These are phyloP conservation scores for Chrysolina oricalcia DNA, from an alignment of 2,888 invertebrate genomes.

Conservation along the genomic window DNA sequence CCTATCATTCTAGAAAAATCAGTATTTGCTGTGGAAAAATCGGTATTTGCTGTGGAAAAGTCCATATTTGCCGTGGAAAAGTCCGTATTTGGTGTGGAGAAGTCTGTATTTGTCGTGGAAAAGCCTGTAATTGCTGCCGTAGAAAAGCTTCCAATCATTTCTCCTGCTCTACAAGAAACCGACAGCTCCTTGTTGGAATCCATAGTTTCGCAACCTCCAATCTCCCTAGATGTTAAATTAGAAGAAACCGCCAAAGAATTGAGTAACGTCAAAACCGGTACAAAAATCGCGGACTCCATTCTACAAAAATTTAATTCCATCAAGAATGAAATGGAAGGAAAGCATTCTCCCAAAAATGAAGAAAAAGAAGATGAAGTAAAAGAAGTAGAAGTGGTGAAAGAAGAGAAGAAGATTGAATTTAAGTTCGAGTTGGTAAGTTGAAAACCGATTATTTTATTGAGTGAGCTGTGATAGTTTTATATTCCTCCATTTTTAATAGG, in stretches of 20 bases:
- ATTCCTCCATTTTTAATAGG: constrained; percentile 1
- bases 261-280: constrained; percentile 67
- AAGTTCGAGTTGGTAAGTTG: constrained; percentile 35
- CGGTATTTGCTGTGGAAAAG: constrained; percentile 41
- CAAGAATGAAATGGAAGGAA: constrained; percentile 62
- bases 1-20: constrained; percentile 38
- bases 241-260: constrained; percentile 68
- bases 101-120: background rate
- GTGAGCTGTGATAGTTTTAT: background rate
- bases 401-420: constrained; percentile 36
- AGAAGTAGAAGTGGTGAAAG: constrained; percentile 11
- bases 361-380: constrained; percentile 37
- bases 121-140: background rate
- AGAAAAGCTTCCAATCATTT: constrained; percentile 52
- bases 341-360: constrained; percentile 58
- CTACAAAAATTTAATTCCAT: constrained; percentile 69
- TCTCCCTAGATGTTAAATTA: constrained; percentile 59
- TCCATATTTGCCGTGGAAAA: constrained; percentile 39
- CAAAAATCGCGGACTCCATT: constrained; percentile 70
- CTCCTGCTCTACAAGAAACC: constrained; percentile 69
- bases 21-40: constrained; percentile 39
- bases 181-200: constrained; percentile 68
- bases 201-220: constrained; percentile 63
- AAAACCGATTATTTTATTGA: background rate
- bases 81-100: constrained; percentile 15